phyloP scores from a whole-genome alignment of 1,140 invertebrate genomes.

The Neotoxoptera formosana region DNA sequence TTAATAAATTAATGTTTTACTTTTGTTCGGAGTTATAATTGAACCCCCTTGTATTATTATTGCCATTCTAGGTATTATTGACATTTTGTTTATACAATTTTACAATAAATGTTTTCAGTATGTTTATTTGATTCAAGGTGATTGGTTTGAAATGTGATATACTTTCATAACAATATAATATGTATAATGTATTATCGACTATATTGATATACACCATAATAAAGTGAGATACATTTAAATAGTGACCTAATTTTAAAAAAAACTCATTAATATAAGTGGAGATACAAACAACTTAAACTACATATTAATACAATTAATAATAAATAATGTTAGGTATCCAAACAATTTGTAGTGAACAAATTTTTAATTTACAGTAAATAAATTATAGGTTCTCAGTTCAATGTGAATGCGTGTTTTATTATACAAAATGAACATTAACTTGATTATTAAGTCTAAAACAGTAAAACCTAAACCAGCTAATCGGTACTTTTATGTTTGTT shows the following conservation, averaged over 20 bases:
- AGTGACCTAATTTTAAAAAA: not conserved
- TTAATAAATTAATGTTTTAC: not conserved
- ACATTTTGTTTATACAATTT: not conserved
- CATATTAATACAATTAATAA: not conserved
- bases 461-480: not conserved
- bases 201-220: no score
- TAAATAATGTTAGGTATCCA: not conserved
- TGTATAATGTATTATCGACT: not conserved
- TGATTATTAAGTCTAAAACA: not conserved
- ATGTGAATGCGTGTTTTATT: not conserved
- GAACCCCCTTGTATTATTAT: not conserved
- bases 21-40: not conserved
- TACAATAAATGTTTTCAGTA: not conserved
- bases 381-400: not conserved
- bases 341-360: not conserved
- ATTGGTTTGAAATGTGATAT: not conserved
- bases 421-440: not conserved
- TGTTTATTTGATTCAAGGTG: not conserved
- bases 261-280: not conserved
- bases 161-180: not conserved
- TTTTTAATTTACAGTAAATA: not conserved
- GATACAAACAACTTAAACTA: not conserved
- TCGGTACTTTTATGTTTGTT: not conserved
- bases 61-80: not conserved
- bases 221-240: not conserved